phyloP scores from a whole-genome alignment of 2,888 invertebrate genomes.

The Unio pictorum region DNA sequence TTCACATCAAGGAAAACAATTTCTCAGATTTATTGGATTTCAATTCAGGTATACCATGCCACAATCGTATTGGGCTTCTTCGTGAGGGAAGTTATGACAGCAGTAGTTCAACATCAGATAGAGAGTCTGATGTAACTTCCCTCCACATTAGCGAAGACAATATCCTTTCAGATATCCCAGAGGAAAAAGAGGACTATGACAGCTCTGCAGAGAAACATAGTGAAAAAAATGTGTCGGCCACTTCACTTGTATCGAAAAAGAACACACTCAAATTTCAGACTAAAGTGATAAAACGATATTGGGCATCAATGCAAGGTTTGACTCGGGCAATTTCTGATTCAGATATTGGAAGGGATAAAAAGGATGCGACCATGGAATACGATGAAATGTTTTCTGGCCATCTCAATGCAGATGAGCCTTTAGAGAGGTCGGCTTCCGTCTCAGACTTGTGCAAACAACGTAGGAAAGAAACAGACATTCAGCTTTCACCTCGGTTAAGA shows the following conservation, averaged over 20 bases:
- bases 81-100: constrained; percentile 25
- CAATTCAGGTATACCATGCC: too few relatives aligned
- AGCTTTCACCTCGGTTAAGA: constrained; percentile 25
- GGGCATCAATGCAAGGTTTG: constrained; percentile 38
- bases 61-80: constrained; percentile 6
- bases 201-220: constrained; percentile 34
- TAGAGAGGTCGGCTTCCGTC: constrained; percentile 42
- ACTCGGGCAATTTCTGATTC: constrained; percentile 23
- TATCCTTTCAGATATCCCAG: constrained; percentile 57
- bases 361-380: constrained; percentile 18
- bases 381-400: constrained; percentile 32
- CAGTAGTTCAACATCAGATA: constrained; percentile 31
- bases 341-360: constrained; percentile 28
- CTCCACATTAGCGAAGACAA: constrained; percentile 56
- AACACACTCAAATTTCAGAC: constrained; percentile 10
- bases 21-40: too few relatives aligned
- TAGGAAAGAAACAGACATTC: constrained; percentile 23
- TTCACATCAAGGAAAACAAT: too few relatives aligned
- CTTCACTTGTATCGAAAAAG: constrained; percentile 19
- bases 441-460: constrained; percentile 30
- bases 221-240: constrained; percentile 20
- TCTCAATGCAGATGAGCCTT: constrained; percentile 32
- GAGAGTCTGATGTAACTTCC: constrained; percentile 35
- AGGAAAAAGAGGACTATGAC: constrained; percentile 51
- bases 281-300: constrained; percentile 27